Evolutionary conservation across 2,797 vertebrate species (phyloP), one percentile per base, ranked within the genome.

Genomic region (Tenualosa ilisha): DNA sequence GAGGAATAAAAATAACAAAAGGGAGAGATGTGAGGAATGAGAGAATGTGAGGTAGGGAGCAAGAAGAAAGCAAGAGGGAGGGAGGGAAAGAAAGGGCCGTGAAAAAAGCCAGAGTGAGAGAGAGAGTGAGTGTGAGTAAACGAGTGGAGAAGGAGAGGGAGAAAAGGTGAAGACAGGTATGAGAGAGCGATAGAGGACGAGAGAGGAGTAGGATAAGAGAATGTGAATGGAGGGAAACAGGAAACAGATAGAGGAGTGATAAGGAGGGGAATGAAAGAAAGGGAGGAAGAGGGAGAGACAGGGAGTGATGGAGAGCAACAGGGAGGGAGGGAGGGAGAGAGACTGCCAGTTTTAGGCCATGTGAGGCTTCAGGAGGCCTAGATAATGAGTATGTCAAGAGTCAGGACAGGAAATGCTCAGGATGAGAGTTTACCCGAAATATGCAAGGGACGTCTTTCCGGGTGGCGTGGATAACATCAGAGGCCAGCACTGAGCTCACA

Each of bases 381-480:
- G 46, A 75, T 12, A 20, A 81, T 50, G 20, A 11, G 61, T n/a
- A 7, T 46, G 46, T 46, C 46, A 4, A 2, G 46, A 46, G 4
- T 5, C 12, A 20, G 8, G 68, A 83, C 0, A 0, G 75, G 63
- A 37, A 81, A 2, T 83, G 87, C 50, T 90, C 93, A 40, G 46
- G 43, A 79, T 93, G 50, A 54, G 26, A 79, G 17, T 85, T 2
- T 89, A 97, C 97, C 96, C 96, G 96, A 93, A 99, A 99, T 92
- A 99, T 99, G 88, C 98, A 99, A 6, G 98, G 98, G 81, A 99
- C 88, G 89, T 99, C 98, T 90, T 98, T 98, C 87, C 97, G 96
- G 50, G 96, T 98, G 3, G 98, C 98, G 0, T 99, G 98, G 90
- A 99, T 99, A 37, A 99, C 98, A 31, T 99, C 98, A 0, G 98